A percentile compares a stretch with the other conserved stretches of the same genome.
These are phyloP conservation scores for Potamilus streckersoni DNA, from an alignment of 1,140 invertebrate genomes.

Conservation along the genomic window DNA sequence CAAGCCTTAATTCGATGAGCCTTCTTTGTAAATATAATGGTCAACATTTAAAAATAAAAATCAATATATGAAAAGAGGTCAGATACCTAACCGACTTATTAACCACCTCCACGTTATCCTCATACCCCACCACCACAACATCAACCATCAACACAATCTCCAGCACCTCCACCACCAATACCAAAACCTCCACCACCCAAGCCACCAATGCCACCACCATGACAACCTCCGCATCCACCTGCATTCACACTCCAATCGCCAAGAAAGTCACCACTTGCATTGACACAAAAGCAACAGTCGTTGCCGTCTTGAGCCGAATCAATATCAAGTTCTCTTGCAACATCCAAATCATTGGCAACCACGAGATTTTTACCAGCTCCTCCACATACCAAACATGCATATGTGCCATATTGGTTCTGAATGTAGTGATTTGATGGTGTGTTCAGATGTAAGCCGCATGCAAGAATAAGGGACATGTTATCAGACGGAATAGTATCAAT, in stretches of 20 bases:
- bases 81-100: no score
- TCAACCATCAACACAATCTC: slow-evolving; percentile 8
- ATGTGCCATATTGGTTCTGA: background rate
- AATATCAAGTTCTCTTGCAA: background rate
- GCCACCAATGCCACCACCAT: slow-evolving; percentile 5
- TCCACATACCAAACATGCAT: slow-evolving; percentile 12
- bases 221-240: slow-evolving; percentile 3
- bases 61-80: no score
- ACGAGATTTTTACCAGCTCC: background rate
- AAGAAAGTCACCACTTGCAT: no score
- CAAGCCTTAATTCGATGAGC: no score
- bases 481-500: slow-evolving; percentile 1
- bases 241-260: slow-evolving; percentile 2
- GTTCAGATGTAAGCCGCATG: background rate
- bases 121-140: background rate
- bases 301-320: no score
- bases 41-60: no score
- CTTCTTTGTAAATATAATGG: no score
- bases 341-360: background rate
- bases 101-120: no score
- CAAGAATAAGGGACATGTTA: slow-evolving; percentile 16
- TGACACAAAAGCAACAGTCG: no score
- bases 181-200: slow-evolving; percentile 8
- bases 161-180: slow-evolving; percentile 1
- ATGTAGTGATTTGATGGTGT: slow-evolving; percentile 17